A percentile compares a stretch with the other conserved stretches of the same genome.
phyloP scores from a whole-genome alignment of 2,797 vertebrate genomes.

The Neostethus bicornis region DNA sequence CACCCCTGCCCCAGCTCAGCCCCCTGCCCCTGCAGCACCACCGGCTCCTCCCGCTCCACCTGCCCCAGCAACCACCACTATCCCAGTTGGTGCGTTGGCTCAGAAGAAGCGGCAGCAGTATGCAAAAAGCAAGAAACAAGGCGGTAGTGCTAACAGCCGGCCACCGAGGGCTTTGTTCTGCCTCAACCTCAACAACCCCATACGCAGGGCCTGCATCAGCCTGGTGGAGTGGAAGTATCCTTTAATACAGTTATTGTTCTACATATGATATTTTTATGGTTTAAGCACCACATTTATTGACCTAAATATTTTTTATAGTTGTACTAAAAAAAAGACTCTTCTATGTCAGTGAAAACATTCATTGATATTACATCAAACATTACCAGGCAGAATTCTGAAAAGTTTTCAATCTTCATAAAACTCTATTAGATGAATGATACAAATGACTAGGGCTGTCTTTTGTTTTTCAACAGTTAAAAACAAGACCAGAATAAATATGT shows the following conservation, averaged over 20 bases:
- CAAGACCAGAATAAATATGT: too few relatives aligned
- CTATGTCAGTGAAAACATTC: too few relatives aligned
- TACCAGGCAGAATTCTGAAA: too few relatives aligned
- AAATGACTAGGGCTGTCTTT: too few relatives aligned
- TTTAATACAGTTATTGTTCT: conserved; percentile 65
- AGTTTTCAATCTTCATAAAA: too few relatives aligned
- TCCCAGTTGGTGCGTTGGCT: conserved; percentile 92
- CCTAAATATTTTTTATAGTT: too few relatives aligned
- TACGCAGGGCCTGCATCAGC: conserved; percentile 99
- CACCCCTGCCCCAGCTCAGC: conserved; percentile 72
- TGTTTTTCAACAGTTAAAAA: too few relatives aligned
- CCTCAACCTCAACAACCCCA: conserved; percentile 97
- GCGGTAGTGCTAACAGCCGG: conserved; percentile 92
- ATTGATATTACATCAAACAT: too few relatives aligned
- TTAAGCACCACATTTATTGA: neutral
- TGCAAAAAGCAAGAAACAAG: conserved; percentile 99
- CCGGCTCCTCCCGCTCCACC: conserved; percentile 60
- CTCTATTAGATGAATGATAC: too few relatives aligned
- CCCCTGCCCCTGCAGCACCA: conserved; percentile 82
- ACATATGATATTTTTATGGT: neutral
- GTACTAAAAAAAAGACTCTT: too few relatives aligned
- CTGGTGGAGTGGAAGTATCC: conserved; percentile 99
- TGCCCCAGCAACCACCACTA: conserved; percentile 74
- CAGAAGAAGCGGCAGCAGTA: conserved; percentile 99
- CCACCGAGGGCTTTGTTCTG: conserved; percentile 96